Conservation (phyloP, 1,140 invertebrate genomes). For the Adelges cooleyi region DNA sequence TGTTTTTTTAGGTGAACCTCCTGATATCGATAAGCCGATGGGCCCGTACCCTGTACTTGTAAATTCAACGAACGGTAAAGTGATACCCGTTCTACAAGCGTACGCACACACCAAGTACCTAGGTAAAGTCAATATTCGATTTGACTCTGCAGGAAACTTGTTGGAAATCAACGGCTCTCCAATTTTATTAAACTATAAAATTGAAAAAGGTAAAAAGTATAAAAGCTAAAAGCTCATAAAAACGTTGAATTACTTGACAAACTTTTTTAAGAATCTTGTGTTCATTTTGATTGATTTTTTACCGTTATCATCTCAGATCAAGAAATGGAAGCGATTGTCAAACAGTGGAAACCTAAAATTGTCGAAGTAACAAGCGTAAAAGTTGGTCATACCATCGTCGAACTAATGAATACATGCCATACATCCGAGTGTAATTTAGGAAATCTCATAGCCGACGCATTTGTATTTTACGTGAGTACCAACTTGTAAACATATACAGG, state of each 20-base stretch:
- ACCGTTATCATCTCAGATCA: neutral
- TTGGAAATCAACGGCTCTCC: conserved; percentile 59
- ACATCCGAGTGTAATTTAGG: conserved; percentile 70
- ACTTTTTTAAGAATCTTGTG: too few species aligned
- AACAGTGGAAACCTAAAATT: conserved; percentile 49
- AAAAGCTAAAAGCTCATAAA: too few species aligned
- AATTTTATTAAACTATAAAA: conserved; percentile 52
- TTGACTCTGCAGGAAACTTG: conserved; percentile 63
- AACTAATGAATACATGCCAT: conserved; percentile 57
- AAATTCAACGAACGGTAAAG: conserved; percentile 53
- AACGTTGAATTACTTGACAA: too few species aligned
- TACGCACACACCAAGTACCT: conserved; percentile 88
- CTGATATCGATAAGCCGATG: conserved; percentile 53
- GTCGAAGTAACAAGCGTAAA: conserved; percentile 39
- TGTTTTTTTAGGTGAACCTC: conserved; percentile 40
- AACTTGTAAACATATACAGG: too few species aligned
- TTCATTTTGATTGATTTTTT: too few species aligned
- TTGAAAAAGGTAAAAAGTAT: conserved; percentile 6
- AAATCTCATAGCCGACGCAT: conserved; percentile 66
- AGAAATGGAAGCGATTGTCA: neutral
- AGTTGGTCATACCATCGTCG: conserved; percentile 53
- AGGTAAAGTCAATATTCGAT: conserved; percentile 59
- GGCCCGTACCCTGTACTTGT: conserved; percentile 68
- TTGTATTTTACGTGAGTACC: conserved; percentile 44
- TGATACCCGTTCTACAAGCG: conserved; percentile 76